These are phyloP conservation scores for Psittacus erithacus DNA, from an alignment of 2,113 vertebrate species.

Conservation along the genomic window DNA sequence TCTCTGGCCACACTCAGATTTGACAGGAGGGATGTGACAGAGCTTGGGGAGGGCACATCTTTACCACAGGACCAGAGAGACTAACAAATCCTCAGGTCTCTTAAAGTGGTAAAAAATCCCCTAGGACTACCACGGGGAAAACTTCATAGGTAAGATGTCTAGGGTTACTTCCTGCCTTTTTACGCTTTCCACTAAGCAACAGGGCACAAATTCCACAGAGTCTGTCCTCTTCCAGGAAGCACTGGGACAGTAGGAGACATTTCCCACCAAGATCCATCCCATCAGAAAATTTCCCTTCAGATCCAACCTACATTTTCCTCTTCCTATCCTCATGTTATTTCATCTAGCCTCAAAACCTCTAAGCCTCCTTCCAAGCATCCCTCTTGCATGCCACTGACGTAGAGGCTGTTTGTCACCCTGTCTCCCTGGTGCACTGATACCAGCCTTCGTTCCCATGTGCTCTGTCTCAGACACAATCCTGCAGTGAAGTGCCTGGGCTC, in stretches of 20 bases:
- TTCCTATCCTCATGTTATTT: not conserved
- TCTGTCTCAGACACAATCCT: not conserved
- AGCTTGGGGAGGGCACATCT: not conserved
- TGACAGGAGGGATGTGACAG: not conserved
- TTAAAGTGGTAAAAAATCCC: not conserved
- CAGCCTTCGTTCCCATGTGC: not conserved
- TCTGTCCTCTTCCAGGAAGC: not conserved
- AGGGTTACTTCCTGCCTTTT: not conserved
- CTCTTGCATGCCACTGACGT: fast-evolving
- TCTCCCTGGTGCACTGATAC: not conserved
- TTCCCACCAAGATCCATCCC: not conserved
- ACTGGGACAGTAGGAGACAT: not conserved
- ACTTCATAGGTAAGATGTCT: not conserved
- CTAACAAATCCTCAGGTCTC: not conserved
- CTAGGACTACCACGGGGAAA: not conserved
- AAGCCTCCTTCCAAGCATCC: not conserved
- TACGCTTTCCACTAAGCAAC: not conserved
- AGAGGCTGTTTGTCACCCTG: not conserved
- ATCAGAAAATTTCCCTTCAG: not conserved
- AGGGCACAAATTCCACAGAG: not conserved
- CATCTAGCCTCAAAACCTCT: not conserved
- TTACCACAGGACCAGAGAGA: not conserved
- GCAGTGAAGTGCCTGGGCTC: not conserved
- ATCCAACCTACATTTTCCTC: not conserved
- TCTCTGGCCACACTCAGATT: not conserved